A percentile compares a stretch with the other conserved stretches of the same genome.
These are phyloP conservation scores for Sepioteuthis lessoniana DNA, from an alignment of 2,888 invertebrate genomes.

Conservation along the genomic window DNA sequence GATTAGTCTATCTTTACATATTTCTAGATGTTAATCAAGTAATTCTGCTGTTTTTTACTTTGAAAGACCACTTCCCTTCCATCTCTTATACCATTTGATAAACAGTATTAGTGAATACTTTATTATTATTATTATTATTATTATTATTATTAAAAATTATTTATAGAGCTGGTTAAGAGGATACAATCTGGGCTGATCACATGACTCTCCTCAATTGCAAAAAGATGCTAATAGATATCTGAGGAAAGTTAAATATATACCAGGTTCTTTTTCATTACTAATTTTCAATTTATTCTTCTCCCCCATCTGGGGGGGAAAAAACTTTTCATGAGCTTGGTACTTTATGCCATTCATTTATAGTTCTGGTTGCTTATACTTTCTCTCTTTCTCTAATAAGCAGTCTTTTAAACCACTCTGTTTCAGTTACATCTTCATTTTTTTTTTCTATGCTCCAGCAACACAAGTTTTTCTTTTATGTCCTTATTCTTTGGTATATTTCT, in stretches of 20 bases:
- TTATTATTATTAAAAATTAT: not conserved
- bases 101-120: not conserved
- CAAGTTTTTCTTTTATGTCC: too few species aligned
- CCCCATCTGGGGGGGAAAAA: too few species aligned
- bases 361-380: not conserved
- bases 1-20: not conserved
- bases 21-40: constrained; percentile 9
- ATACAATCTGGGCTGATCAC: not conserved
- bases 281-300: not conserved
- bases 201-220: not conserved
- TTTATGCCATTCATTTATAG: not conserved
- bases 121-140: not conserved
- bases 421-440: not conserved
- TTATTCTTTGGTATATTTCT: not conserved
- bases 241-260: not conserved
- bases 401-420: not conserved
- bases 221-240: not conserved
- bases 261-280: not conserved
- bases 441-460: not conserved
- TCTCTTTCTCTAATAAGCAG: not conserved
- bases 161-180: not conserved
- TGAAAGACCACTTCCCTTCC: not conserved
- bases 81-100: not conserved
- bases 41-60: not conserved
- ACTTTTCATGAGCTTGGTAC: too few species aligned